These are phyloP conservation scores for Leucophenga montana DNA, from an alignment of 2,888 invertebrate genomes.

Conservation along the genomic window DNA sequence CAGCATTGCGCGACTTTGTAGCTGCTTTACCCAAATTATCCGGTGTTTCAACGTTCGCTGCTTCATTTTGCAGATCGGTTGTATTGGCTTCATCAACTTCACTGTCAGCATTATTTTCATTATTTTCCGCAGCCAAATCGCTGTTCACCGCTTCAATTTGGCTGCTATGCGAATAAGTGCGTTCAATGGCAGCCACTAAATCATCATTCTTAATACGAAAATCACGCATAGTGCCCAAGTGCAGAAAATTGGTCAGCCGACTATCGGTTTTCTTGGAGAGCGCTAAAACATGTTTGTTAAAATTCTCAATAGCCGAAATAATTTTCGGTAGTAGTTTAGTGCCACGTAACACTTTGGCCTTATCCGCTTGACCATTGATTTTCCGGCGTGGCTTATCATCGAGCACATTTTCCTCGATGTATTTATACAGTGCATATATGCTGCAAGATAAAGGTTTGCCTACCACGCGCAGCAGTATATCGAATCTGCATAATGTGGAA, in stretches of 20 bases:
- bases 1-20: conserved; percentile 24
- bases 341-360: conserved; percentile 76
- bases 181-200: conserved; percentile 75
- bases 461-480: conserved; percentile 74
- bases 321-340: conserved; percentile 78
- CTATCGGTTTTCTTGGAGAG: conserved; percentile 76
- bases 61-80: conserved; percentile 25
- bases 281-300: conserved; percentile 76
- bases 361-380: conserved; percentile 71
- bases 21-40: conserved; percentile 50
- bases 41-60: conserved; percentile 47
- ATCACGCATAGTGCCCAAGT: conserved; percentile 78
- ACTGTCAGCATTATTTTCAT: conserved; percentile 9
- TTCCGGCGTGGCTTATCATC: conserved; percentile 61
- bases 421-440: conserved; percentile 76
- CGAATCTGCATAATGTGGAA: conserved; percentile 71
- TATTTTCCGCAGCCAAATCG: conserved; percentile 34
- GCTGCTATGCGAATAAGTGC: conserved; percentile 65
- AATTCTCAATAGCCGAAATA: conserved; percentile 78
- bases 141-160: conserved; percentile 58
- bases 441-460: conserved; percentile 76
- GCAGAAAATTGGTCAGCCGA: conserved; percentile 75
- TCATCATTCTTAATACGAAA: conserved; percentile 76
- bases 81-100: conserved; percentile 45
- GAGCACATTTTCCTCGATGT: conserved; percentile 75